Conservation (phyloP, 2,797 vertebrate genomes). For the Zenarchopterus dispar region DNA sequence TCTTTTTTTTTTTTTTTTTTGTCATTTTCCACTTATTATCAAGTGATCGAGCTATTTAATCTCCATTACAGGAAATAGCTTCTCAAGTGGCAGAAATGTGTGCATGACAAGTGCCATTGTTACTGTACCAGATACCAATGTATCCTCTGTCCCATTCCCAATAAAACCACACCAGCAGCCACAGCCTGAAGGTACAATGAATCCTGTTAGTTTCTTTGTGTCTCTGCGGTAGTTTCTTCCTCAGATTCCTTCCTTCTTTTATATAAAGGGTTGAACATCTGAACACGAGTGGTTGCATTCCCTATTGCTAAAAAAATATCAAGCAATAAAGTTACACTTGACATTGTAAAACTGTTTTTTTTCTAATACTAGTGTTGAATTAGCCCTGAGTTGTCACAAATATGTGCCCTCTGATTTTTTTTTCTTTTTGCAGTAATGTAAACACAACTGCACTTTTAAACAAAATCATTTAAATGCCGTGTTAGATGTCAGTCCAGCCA, state of each 20-base stretch:
- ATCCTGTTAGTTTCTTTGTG: constrained; percentile 28
- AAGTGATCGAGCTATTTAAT: constrained; percentile 19
- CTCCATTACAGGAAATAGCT: constrained; percentile 34
- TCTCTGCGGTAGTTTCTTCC: constrained; percentile 24
- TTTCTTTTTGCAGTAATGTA: not conserved
- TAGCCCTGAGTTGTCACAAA: not conserved
- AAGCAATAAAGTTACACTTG: not conserved
- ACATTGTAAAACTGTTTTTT: not conserved
- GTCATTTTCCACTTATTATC: constrained; percentile 14
- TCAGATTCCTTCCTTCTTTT: constrained; percentile 5
- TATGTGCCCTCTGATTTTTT: not conserved
- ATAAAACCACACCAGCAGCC: constrained; percentile 17
- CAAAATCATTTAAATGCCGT: not conserved
- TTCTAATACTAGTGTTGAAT: not conserved
- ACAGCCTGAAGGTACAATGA: constrained; percentile 14
- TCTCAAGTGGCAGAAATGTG: constrained; percentile 52
- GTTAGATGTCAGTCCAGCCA: too few relatives aligned
- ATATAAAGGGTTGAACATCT: too few relatives aligned
- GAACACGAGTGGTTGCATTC: too few relatives aligned
- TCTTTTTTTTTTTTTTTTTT: too few relatives aligned
- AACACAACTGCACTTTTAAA: not conserved
- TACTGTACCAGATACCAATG: constrained; percentile 62
- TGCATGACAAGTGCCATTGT: constrained; percentile 62
- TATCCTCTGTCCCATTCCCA: constrained; percentile 46
- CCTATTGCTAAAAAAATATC: not conserved